Conservation (phyloP, 2,888 invertebrate species). For the Pristionchus maxplancki region DNA sequence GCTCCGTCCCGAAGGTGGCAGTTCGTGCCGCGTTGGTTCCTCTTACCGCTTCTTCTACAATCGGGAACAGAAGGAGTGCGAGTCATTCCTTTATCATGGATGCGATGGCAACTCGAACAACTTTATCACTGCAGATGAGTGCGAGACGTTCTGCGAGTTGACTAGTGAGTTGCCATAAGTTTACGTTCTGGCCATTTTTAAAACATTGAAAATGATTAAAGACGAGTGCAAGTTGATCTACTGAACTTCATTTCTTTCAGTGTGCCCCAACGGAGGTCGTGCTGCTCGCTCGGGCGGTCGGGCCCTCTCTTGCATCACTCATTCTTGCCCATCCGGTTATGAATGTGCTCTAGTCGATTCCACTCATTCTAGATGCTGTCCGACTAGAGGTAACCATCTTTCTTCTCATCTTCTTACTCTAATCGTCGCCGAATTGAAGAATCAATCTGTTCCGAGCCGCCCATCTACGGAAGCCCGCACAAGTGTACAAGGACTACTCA, state of each 20-base stretch:
- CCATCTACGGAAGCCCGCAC: slow-evolving; percentile 13
- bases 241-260: slow-evolving; percentile 53
- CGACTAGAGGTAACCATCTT: slow-evolving; percentile 59
- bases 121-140: slow-evolving; percentile 66
- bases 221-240: too few species aligned
- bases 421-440: too few species aligned
- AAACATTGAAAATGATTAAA: too few species aligned
- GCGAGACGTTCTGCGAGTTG: slow-evolving; percentile 67
- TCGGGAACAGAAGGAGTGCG: slow-evolving; percentile 58
- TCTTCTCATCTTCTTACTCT: not conserved
- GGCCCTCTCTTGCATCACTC: slow-evolving; percentile 58
- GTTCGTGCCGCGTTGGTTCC: slow-evolving; percentile 4
- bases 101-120: slow-evolving; percentile 72
- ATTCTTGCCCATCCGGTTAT: slow-evolving; percentile 64
- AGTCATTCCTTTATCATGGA: slow-evolving; percentile 66
- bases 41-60: slow-evolving; percentile 50
- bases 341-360: slow-evolving; percentile 66
- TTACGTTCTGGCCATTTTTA: too few species aligned
- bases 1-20: not conserved
- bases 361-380: slow-evolving; percentile 64
- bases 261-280: slow-evolving; percentile 68
- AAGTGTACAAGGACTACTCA: not conserved
- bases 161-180: slow-evolving; percentile 57
- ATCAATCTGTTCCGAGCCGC: slow-evolving; percentile 41
- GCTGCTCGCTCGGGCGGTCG: slow-evolving; percentile 55